Evolutionary conservation across 2,113 vertebrate species (phyloP).

Genomic region (Semnopithecus entellus): DNA sequence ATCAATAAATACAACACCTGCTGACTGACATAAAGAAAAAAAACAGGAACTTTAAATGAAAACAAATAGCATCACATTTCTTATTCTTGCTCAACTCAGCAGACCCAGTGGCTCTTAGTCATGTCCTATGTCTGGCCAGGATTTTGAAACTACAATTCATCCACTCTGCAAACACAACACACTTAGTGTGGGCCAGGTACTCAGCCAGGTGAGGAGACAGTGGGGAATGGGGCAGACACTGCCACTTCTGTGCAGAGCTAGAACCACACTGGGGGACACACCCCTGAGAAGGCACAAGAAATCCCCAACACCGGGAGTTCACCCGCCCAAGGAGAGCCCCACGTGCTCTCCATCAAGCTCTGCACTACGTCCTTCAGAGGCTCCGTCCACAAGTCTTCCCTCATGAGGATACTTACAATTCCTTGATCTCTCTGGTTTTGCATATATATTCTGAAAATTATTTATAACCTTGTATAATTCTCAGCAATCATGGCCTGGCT

Average conservation of each 20-base stretch:
- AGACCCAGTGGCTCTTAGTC: background rate
- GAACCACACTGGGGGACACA: background rate
- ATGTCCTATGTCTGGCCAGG: background rate
- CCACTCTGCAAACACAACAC: background rate
- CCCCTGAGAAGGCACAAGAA: too few relatives aligned
- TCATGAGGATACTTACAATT: background rate
- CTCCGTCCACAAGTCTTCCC: background rate
- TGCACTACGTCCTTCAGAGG: too few relatives aligned
- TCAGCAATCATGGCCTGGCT: background rate
- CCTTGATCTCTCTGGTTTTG: background rate
- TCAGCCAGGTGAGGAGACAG: background rate
- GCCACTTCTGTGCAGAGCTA: background rate
- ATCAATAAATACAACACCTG: background rate
- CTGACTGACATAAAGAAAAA: too few relatives aligned
- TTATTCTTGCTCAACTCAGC: too few relatives aligned
- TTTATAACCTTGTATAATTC: background rate
- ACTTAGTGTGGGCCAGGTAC: accelerated
- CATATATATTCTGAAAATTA: background rate
- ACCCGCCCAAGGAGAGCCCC: background rate
- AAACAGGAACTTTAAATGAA: background rate
- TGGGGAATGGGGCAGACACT: too few relatives aligned
- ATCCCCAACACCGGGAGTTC: too few relatives aligned
- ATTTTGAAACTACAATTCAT: background rate
- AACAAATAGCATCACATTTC: background rate
- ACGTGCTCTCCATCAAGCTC: accelerated